A percentile compares a stretch with the other conserved stretches of the same genome.
Evolutionary conservation across 2,888 invertebrate species (phyloP).

Genomic region (Ichneumon xanthorius): DNA sequence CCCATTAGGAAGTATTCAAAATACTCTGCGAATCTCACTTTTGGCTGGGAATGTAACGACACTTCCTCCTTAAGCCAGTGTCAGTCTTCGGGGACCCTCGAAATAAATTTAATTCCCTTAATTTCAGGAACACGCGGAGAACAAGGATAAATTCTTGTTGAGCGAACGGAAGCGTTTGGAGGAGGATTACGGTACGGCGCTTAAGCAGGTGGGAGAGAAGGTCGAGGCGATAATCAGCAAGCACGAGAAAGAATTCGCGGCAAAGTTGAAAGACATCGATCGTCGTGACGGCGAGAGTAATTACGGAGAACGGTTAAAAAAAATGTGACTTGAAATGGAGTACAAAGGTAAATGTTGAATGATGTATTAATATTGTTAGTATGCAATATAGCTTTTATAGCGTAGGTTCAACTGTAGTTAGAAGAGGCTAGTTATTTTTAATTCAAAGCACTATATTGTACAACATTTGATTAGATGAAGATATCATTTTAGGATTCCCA

Average conservation of each 20-base stretch:
- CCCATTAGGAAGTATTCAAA: too few species aligned
- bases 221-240: constrained; percentile 85
- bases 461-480: constrained; percentile 75
- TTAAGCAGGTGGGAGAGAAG: constrained; percentile 86
- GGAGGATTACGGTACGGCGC: constrained; percentile 87
- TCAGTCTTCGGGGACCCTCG: not conserved
- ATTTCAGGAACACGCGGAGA: constrained; percentile 87
- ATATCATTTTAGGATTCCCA: constrained; percentile 72
- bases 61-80: not conserved
- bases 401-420: constrained; percentile 79
- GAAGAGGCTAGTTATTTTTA: constrained; percentile 83
- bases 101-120: not conserved
- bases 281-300: constrained; percentile 68
- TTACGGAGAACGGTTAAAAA: constrained; percentile 78
- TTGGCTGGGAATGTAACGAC: too few species aligned
- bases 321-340: constrained; percentile 81
- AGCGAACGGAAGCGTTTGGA: constrained; percentile 89
- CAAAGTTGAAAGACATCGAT: constrained; percentile 77
- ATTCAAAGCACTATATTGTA: constrained; percentile 83
- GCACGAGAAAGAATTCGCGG: constrained; percentile 84
- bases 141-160: constrained; percentile 88
- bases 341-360: constrained; percentile 83
- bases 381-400: constrained; percentile 82
- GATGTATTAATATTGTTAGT: constrained; percentile 78
- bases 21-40: too few species aligned